Evolutionary conservation across 2,797 vertebrate genomes (phyloP), one percentile per base, ranked within the genome.

Genomic region (Buphagus erythrorhynchus): DNA sequence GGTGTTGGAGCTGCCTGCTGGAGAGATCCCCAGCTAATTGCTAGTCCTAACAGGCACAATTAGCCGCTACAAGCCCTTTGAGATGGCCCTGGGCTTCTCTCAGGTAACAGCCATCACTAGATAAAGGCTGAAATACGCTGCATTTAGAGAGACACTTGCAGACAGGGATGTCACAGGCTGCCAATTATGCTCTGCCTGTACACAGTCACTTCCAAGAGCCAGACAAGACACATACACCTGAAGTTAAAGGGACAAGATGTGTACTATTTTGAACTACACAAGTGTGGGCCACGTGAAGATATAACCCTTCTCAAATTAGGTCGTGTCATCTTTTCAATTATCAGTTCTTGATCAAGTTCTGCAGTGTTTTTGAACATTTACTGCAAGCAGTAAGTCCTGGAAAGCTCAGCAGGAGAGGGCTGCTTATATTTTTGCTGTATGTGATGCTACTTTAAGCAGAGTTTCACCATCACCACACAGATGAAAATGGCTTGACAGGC

Each of bases 1-100:
- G 97, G 98, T 97, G 97, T 97, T 85, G 92, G 96, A 97, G 97
- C 97, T 97, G 96, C 93, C 84, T 97, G 65, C 59, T 95, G 85
- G 88, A 97, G 95, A 97, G 97, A 97, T 98, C 97, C 97, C 97
- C 93, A n/a, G 97, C 97, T 98, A 98, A 98, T 98, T 98, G 98
- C 98, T 93, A 97, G 95, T 97, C 98, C 98, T 98, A 98, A 98
- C 97, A 98, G 98, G 97, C 97, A 97, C 98, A 98, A 98, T 98
- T 98, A 98, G 98, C 97, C 68, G 95, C 97, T 98, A 98, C 98
- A 98, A 98, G 98, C 98, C 98, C 98, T 98, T 98, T 97, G 97
- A 98, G 98, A 98, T 97, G 97, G 97, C 97, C 98, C 97, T 95
- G 96, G 97, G 98, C 97, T 98, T 74, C 97, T 97, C 97, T 94